Percentiles rank a stretch among this genome's conserved stretches.
phyloP scores from a whole-genome alignment of 2,797 vertebrate genomes.

The Onychomys leucogaster region DNA sequence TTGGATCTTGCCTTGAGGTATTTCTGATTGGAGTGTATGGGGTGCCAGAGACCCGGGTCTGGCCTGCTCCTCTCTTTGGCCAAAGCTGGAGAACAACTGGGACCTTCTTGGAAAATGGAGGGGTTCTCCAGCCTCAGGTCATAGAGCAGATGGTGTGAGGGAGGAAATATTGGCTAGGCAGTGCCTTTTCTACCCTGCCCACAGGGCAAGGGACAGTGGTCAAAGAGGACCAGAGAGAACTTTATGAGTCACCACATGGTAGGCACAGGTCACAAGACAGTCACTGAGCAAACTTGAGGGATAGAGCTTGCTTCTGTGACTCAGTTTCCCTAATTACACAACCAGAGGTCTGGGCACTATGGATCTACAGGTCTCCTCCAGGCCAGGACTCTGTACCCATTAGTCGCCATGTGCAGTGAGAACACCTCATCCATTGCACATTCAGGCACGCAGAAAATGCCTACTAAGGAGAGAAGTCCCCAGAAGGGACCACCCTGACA shows the following conservation, averaged over 20 bases:
- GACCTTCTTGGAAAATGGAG: background rate
- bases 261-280: background rate
- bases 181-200: background rate
- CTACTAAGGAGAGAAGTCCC: background rate
- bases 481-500: background rate
- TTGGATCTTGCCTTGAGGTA: background rate
- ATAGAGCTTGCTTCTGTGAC: background rate
- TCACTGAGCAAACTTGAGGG: background rate
- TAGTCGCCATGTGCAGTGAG: background rate
- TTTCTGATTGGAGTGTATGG: background rate
- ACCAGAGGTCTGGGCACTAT: background rate
- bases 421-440: too few relatives aligned
- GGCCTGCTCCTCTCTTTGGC: background rate
- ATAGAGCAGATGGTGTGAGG: background rate
- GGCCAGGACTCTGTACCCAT: background rate
- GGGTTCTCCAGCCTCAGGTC: background rate
- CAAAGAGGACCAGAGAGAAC: background rate
- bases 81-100: background rate
- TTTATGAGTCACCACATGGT: background rate
- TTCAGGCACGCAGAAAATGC: background rate
- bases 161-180: background rate
- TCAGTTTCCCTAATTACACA: background rate
- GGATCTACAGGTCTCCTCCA: too few relatives aligned
- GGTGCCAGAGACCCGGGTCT: background rate
- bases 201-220: background rate